A percentile compares a stretch with the other conserved stretches of the same genome.
Conservation (phyloP, 1,140 invertebrate species). For the Hypsibius dujardini region DNA sequence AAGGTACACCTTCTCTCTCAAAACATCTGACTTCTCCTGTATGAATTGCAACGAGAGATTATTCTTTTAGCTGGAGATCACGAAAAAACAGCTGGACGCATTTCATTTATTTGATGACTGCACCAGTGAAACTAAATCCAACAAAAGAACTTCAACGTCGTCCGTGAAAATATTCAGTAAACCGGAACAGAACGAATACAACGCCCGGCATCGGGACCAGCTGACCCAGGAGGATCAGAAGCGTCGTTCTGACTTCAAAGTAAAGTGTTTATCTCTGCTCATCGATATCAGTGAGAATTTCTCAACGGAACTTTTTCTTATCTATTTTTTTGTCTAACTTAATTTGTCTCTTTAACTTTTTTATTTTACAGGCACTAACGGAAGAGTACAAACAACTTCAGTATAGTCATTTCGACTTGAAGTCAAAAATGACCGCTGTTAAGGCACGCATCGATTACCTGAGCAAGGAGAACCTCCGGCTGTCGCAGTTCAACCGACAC, state of each 20-base stretch:
- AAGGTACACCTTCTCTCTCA: no score
- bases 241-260: neutral
- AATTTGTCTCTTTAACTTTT: neutral
- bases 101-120: no score
- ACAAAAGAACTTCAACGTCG: no score
- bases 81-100: no score
- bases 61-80: no score
- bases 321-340: neutral
- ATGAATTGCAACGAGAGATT: no score
- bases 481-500: neutral
- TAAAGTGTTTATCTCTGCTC: neutral
- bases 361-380: neutral
- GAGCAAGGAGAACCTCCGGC: neutral
- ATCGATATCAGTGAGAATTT: no score
- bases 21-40: no score
- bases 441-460: neutral
- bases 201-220: neutral
- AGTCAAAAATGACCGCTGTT: neutral
- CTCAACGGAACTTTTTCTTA: no score
- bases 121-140: no score
- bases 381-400: constrained; percentile 5
- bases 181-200: neutral
- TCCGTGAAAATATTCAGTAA: neutral
- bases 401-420: neutral
- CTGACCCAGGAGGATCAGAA: neutral